Base-by-base conservation (phyloP, 1,140 invertebrate genomes). In the Bathynomus jamesi region DNA sequence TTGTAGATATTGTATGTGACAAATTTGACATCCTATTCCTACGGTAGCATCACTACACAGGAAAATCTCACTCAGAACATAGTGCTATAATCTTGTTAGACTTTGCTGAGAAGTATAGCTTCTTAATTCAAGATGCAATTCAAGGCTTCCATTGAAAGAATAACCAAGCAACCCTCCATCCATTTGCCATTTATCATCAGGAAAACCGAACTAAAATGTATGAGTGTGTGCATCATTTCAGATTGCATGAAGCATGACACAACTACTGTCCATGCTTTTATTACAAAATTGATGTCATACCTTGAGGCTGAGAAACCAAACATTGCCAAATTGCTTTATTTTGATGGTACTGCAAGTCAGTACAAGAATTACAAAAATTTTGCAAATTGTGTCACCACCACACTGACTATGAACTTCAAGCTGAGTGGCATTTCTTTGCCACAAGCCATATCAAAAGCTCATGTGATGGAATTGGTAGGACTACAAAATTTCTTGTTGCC, bases 121-220 rank as follows among this genome's bases (percentile, higher is more conserved):
- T 68, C 28, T 1, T 32, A 4, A 32, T 66, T 17, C 65, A 53
- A 17, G 66, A 68, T 68, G 40, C 3, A 28, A 28, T 71, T 0
- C 70, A 71, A 46, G 72, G 72, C 13, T 61, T 63, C 40, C 70
- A 73, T 32, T 72, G 70, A 62, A 60, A 74, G 7, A 74, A 74
- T 40, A n/a, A 17, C 71, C 72, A 74, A 61, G 61, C 72, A 4
- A 75, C 73, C 28, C 60, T 68, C 13, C 73, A 75, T 61, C 73
- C 69, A 67, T 75, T 73, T 74, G 61, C 24, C 2, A 25, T 63
- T 63, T 63, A 63, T 28, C 27, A 11, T 24, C 11, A 25, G 61
- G 21, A 63, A 21, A 53, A 21, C 11, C 21, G 40, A 5, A 21
- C 1, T 53, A 53, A 53, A 21, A 53, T 53, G 11, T 17, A 17